These are phyloP conservation scores for Cyphomyrus discorhynchus DNA, from an alignment of 2,113 vertebrate species.

Conservation along the genomic window DNA sequence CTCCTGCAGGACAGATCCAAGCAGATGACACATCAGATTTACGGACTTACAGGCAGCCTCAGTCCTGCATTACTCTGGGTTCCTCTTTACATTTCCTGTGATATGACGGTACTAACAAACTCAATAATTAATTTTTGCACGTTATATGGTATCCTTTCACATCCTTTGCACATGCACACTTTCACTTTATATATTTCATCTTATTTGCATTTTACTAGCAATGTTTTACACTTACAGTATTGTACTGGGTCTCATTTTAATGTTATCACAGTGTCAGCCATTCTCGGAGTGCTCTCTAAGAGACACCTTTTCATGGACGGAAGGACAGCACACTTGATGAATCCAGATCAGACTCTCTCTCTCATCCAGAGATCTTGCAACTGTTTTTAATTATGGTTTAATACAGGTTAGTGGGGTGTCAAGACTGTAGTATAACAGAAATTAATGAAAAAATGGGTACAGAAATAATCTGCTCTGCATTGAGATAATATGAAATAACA, in stretches of 20 bases:
- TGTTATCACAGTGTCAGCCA: not conserved
- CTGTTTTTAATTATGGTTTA: not conserved
- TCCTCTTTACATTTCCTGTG: not conserved
- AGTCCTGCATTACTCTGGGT: not conserved
- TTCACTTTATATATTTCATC: not conserved
- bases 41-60: not conserved
- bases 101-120: not conserved
- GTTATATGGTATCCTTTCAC: not conserved
- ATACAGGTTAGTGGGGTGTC: not conserved
- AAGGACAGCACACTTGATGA: not conserved
- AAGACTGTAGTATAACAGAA: not conserved
- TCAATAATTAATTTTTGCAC: not conserved
- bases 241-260: not conserved
- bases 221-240: not conserved
- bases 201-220: not conserved
- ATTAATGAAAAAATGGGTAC: not conserved
- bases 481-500: not conserved
- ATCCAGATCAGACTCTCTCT: not conserved
- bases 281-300: not conserved
- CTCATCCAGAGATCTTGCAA: not conserved
- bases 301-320: not conserved
- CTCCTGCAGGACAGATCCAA: constrained; percentile 61
- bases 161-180: not conserved
- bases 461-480: not conserved
- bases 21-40: not conserved